Evolutionary conservation across 2,113 vertebrate species (phyloP).

Genomic region (Zootoca vivipara): DNA sequence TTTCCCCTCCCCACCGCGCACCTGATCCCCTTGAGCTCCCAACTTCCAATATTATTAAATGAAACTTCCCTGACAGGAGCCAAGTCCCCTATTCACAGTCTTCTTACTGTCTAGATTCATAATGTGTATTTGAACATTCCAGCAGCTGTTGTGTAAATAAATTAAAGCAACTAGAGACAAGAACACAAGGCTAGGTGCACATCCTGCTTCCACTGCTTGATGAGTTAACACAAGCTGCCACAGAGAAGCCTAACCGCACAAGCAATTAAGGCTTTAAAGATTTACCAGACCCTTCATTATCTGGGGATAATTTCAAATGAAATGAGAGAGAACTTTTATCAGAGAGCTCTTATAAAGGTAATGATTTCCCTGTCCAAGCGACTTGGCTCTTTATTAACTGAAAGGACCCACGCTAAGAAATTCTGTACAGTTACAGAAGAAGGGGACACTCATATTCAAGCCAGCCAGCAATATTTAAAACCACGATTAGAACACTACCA

Average conservation of each 20-base stretch:
- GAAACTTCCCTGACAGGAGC: not conserved
- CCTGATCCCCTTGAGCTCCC: constrained; percentile 39
- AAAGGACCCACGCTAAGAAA: not conserved
- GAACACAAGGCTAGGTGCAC: not conserved
- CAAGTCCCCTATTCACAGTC: not conserved
- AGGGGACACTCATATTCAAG: not conserved
- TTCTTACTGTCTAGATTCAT: not conserved
- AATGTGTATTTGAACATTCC: constrained; percentile 4
- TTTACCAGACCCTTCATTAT: constrained; percentile 48
- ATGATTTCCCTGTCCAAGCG: constrained; percentile 12
- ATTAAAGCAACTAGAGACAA: constrained; percentile 6
- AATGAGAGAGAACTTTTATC: constrained; percentile 18
- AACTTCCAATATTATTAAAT: constrained; percentile 12
- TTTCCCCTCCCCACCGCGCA: not conserved
- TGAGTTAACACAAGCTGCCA: constrained; percentile 12
- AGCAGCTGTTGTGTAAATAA: not conserved
- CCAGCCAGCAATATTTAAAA: not conserved
- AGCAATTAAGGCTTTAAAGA: constrained; percentile 52
- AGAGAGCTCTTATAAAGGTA: not conserved
- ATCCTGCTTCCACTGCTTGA: constrained; percentile 8
- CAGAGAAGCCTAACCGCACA: constrained; percentile 18
- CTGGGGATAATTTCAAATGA: constrained; percentile 37
- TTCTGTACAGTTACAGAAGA: not conserved
- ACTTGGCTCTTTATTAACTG: not conserved
- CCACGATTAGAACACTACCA: not conserved